Conservation (phyloP, 2,797 vertebrate species). For the Melanotaenia pygmaea region DNA sequence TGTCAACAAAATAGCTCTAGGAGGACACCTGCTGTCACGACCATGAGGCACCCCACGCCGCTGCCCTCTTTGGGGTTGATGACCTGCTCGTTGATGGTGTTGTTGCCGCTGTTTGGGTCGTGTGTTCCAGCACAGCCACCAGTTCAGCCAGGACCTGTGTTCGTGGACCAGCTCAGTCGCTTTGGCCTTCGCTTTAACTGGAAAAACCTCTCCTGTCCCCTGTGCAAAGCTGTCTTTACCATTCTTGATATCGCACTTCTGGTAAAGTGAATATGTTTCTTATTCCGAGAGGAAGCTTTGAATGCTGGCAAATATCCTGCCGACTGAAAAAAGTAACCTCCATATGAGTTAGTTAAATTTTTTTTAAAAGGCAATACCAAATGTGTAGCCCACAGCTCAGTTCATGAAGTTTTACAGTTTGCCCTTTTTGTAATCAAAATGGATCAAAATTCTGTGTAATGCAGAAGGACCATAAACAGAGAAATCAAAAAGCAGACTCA, state of each 20-base stretch:
- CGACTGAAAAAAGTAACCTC: not conserved
- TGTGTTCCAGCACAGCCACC: constrained; percentile 47
- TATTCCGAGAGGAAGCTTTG: not conserved
- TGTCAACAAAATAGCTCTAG: not conserved
- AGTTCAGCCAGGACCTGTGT: constrained; percentile 2
- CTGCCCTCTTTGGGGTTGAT: constrained; percentile 10
- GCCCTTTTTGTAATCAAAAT: not conserved
- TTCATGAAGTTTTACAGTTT: not conserved
- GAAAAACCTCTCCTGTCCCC: constrained; percentile 77
- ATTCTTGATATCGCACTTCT: constrained; percentile 80
- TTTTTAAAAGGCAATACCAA: not conserved
- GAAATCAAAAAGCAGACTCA: not conserved
- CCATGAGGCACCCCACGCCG: constrained; percentile 38
- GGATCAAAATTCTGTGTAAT: not conserved
- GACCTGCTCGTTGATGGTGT: constrained; percentile 26
- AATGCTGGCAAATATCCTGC: not conserved
- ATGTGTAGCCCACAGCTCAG: not conserved
- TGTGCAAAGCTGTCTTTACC: constrained; percentile 80
- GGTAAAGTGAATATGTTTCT: constrained; percentile 67
- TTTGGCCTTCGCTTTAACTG: constrained; percentile 68
- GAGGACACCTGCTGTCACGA: constrained; percentile 16
- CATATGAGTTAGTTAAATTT: no score
- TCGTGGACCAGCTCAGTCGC: constrained; percentile 34
- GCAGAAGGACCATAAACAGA: no score
- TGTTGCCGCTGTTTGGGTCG: constrained; percentile 34